These are phyloP conservation scores for Lacerta viridis DNA, from an alignment of 2,797 vertebrate genomes.

Conservation along the genomic window DNA sequence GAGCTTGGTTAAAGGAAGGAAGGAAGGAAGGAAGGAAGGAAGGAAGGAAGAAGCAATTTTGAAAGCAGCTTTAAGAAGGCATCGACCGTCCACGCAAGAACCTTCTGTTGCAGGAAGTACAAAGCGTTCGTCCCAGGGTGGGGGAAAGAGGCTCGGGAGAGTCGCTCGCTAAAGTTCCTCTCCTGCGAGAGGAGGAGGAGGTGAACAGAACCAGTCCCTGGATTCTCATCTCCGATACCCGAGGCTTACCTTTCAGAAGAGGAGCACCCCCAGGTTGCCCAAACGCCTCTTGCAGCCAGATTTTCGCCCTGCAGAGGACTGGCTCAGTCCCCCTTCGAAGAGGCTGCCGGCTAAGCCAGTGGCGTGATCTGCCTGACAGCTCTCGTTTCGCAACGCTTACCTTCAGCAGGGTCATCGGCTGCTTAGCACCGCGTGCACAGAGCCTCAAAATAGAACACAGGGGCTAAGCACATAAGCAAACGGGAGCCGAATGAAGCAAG, in stretches of 20 bases:
- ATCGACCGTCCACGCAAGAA: background rate
- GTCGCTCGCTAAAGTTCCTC: background rate
- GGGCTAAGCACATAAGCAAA: slow-evolving; percentile 71
- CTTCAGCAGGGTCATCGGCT: slow-evolving; percentile 60
- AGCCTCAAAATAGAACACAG: slow-evolving; percentile 77
- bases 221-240: background rate
- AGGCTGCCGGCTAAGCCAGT: background rate
- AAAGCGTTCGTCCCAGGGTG: background rate
- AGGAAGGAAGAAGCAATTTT: background rate
- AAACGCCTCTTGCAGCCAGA: slow-evolving; percentile 3
- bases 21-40: background rate
- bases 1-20: background rate
- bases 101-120: background rate
- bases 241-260: slow-evolving; percentile 19
- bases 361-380: background rate
- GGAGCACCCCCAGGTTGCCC: background rate
- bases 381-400: slow-evolving; percentile 72
- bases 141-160: background rate
- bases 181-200: background rate
- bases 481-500: background rate
- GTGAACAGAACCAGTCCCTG: too few species aligned
- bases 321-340: background rate
- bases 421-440: slow-evolving; percentile 57
- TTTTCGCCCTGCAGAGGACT: background rate
- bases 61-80: background rate